Evolutionary conservation across 2,888 invertebrate species (phyloP).

Genomic region (Tachina lurida): DNA sequence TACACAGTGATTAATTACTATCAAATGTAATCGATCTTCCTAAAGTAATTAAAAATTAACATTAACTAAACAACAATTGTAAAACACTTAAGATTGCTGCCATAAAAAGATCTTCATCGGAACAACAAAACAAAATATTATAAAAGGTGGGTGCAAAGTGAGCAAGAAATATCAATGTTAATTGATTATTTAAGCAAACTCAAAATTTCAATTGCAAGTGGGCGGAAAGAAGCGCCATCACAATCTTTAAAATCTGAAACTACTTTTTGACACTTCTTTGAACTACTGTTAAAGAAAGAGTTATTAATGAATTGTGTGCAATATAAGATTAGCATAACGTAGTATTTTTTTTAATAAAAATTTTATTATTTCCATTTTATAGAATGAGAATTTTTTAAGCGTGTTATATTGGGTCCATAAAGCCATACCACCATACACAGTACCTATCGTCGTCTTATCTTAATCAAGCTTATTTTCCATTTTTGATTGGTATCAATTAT

Average conservation of each 20-base stretch:
- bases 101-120: slow-evolving; percentile 6
- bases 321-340: neutral
- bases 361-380: neutral
- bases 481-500: no score
- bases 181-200: slow-evolving; percentile 4
- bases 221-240: slow-evolving; percentile 40
- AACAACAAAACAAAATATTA: neutral
- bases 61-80: slow-evolving; percentile 24
- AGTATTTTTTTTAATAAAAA: neutral
- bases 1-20: neutral
- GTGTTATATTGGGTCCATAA: no score
- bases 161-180: slow-evolving; percentile 17
- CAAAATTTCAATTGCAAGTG: slow-evolving; percentile 23
- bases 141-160: slow-evolving; percentile 39
- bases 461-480: no score
- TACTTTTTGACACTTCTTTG: slow-evolving; percentile 19
- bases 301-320: neutral
- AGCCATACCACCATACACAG: no score
- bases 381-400: no score
- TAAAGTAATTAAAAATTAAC: slow-evolving; percentile 44
- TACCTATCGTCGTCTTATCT: no score
- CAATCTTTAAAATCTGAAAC: neutral
- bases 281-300: slow-evolving; percentile 12
- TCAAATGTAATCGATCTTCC: slow-evolving; percentile 51
- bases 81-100: slow-evolving; percentile 23